A percentile compares a stretch with the other conserved stretches of the same genome.
These are phyloP conservation scores for Dromococcyx pavoninus DNA, from an alignment of 2,797 vertebrate species.

Conservation along the genomic window DNA sequence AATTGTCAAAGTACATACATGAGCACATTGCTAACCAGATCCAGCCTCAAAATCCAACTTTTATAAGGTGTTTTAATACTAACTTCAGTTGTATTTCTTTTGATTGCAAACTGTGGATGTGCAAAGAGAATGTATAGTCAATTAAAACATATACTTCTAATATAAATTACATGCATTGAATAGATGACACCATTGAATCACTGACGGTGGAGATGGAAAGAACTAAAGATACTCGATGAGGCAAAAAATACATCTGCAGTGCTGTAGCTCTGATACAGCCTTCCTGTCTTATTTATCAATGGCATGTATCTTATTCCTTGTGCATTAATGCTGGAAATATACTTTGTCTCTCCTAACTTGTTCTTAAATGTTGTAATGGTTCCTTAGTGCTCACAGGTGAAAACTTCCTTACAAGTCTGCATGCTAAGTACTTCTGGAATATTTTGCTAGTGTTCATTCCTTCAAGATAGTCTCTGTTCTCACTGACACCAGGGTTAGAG, in stretches of 20 bases:
- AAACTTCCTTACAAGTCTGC: background rate
- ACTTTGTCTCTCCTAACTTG: background rate
- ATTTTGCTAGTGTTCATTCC: background rate
- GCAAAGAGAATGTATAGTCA: background rate
- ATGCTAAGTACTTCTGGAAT: background rate
- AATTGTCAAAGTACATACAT: background rate
- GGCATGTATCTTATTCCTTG: background rate
- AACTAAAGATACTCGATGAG: background rate
- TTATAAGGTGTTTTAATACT: background rate
- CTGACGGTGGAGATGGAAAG: background rate
- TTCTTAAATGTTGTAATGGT: constrained; percentile 17
- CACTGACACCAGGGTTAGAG: background rate
- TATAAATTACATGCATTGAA: background rate
- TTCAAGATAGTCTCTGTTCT: background rate
- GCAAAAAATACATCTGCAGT: background rate
- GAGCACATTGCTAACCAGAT: background rate
- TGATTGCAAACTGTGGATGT: background rate
- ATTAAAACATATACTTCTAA: background rate
- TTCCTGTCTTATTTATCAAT: background rate
- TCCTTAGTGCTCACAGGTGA: background rate
- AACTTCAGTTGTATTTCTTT: background rate
- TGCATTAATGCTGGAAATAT: background rate
- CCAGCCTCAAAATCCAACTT: background rate
- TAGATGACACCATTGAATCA: background rate
- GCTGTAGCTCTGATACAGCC: background rate